phyloP scores from a whole-genome alignment of 2,888 invertebrate species.

The Flexamia atlantica region DNA sequence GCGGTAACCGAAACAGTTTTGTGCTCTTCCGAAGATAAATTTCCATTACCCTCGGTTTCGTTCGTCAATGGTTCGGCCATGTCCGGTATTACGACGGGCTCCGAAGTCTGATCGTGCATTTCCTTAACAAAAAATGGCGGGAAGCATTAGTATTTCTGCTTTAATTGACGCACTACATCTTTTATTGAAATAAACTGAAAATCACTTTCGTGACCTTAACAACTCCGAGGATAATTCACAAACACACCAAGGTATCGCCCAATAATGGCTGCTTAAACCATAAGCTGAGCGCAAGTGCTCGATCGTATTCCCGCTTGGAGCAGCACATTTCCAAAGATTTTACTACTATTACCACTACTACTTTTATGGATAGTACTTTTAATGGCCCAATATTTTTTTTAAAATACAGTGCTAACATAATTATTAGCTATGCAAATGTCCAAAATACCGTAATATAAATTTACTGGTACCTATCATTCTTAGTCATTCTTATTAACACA shows the following conservation, averaged over 20 bases:
- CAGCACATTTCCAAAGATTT: conserved; percentile 45
- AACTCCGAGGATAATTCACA: background rate
- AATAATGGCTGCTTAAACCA: conserved; percentile 37
- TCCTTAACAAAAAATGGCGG: conserved; percentile 63
- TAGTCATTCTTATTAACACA: no score
- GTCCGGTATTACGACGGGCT: conserved; percentile 77
- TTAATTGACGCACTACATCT: background rate
- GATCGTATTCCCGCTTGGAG: conserved; percentile 40
- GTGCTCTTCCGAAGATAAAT: conserved; percentile 70
- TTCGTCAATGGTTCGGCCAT: conserved; percentile 77
- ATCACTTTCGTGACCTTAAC: background rate
- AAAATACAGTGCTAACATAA: no score
- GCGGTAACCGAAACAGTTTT: conserved; percentile 73
- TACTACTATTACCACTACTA: no score
- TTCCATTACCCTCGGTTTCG: conserved; percentile 74
- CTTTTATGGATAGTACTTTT: no score
- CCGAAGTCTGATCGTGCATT: conserved; percentile 74
- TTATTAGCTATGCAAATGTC: no score
- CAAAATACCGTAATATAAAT: no score
- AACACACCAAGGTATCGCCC: conserved; percentile 10
- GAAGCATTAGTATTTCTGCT: conserved; percentile 43
- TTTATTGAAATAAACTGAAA: background rate
- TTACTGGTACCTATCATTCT: no score
- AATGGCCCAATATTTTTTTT: no score
- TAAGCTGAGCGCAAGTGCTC: conserved; percentile 25